A percentile compares a stretch with the other conserved stretches of the same genome.
Evolutionary conservation across 2,797 vertebrate genomes (phyloP).

Genomic region (Fistularia commersonii): DNA sequence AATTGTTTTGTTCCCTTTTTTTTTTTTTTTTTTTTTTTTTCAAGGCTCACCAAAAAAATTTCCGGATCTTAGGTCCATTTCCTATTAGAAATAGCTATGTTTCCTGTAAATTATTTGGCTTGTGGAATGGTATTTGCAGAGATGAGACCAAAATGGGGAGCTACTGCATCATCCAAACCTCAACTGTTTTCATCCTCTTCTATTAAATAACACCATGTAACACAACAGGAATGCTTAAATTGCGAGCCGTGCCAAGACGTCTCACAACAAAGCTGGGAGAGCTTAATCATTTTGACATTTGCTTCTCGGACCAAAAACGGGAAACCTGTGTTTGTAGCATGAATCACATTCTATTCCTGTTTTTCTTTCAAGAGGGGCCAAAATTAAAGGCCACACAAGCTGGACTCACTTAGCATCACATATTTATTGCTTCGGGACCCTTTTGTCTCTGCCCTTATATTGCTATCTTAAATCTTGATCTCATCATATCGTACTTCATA

Average conservation of each 20-base stretch:
- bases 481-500: conserved; percentile 56
- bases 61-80: conserved; percentile 22
- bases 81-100: conserved; percentile 38
- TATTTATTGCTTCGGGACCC: conserved; percentile 54
- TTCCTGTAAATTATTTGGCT: conserved; percentile 53
- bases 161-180: conserved; percentile 45
- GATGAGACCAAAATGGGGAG: conserved; percentile 45
- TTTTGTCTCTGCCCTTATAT: conserved; percentile 42
- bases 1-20: conserved; percentile 11
- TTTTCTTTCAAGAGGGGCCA: conserved; percentile 46
- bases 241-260: conserved; percentile 39
- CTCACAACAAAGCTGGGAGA: conserved; percentile 51
- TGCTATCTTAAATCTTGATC: conserved; percentile 65
- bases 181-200: conserved; percentile 50
- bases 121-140: conserved; percentile 34
- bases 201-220: conserved; percentile 48
- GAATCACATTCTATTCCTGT: conserved; percentile 32
- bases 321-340: conserved; percentile 49
- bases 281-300: conserved; percentile 51
- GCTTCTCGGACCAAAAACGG: conserved; percentile 20
- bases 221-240: conserved; percentile 42
- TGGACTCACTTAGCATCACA: conserved; percentile 54
- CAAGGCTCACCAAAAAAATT: background rate
- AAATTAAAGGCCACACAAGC: conserved; percentile 54
- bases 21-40: background rate